Base-by-base conservation (phyloP, 1,140 invertebrate species). In the Drosophila neocordata region DNA sequence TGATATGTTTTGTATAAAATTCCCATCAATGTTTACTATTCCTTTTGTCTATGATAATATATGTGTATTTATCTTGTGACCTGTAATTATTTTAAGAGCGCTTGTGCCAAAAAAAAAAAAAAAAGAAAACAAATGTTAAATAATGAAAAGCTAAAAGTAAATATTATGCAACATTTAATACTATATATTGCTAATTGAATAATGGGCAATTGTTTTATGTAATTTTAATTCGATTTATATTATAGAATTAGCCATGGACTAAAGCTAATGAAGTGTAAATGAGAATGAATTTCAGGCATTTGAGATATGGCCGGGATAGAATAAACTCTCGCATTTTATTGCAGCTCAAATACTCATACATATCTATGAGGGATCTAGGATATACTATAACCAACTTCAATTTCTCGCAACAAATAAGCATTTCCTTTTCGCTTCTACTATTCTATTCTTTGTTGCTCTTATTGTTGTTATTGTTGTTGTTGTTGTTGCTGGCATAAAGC, bases 311-410 rank as follows among this genome's bases (percentile, higher is more conserved):
- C 51, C 64, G 37, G 38, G 34, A 34, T 53, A 64, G 81, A 63
- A 87, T 87, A 85, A 85, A 85, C 77, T 75, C 65, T 34, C 31
- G 44, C 58, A 81, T 77, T 81, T 85, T 87, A 85, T 77, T 81
- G 74, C 74, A 76, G 78, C 68, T 72, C 74, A 81, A 65, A 58
- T 53, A 24, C 53, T 37, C 9, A 57, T 31, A 57, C 41, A 77
- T 59, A 65, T 73, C 62, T 66, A 77, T 72, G 58, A 60, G 58
- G 63, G 15, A 73, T 77, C 44, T 58, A 22, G 31, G 20, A 53
- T 38, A 58, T 51, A 65, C 48, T 15, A 51, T 12, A 27, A 51
- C 38, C 24, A 48, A 20, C 35, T 51, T 31, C 56, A 24, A 62
- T 56, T 55, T 71, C 24, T 71, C 58, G 53, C 22, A 67, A 81